Conservation (phyloP, 2,888 invertebrate species). For the Eretmocerus hayati region DNA sequence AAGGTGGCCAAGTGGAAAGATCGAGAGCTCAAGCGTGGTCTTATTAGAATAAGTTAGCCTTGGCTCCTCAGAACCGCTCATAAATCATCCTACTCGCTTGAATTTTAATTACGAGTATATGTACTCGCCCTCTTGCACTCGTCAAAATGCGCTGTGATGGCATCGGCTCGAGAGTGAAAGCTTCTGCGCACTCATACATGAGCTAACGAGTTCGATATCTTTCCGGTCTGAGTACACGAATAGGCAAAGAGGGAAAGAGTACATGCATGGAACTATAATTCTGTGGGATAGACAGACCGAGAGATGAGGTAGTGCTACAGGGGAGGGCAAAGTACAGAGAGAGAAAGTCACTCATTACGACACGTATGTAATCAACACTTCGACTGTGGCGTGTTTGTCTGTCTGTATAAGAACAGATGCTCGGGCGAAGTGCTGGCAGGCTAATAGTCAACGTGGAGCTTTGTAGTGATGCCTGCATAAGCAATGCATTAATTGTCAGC, state of each 20-base stretch:
- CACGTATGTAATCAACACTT: conserved; percentile 23
- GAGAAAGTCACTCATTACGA: conserved; percentile 12
- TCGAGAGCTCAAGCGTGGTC: no score
- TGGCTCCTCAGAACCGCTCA: conserved; percentile 15
- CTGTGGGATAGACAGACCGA: no score
- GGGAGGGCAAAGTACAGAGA: neutral
- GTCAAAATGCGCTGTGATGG: no score
- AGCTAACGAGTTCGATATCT: conserved; percentile 20
- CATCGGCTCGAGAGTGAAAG: conserved; percentile 22
- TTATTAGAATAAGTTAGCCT: conserved; percentile 23
- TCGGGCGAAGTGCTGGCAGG: no score
- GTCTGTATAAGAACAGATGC: no score
- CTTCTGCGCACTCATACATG: conserved; percentile 5
- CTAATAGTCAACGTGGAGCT: no score
- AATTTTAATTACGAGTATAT: conserved; percentile 23
- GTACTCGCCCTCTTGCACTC: conserved; percentile 9
- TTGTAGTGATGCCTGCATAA: no score
- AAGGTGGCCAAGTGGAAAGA: conserved; percentile 3
- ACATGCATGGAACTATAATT: no score
- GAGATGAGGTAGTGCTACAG: no score
- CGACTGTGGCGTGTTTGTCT: no score
- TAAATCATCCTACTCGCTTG: conserved; percentile 22
- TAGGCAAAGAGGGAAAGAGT: neutral
- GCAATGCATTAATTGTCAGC: no score
- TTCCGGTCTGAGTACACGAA: neutral